These are phyloP conservation scores for Zapus hudsonius DNA, from an alignment of 2,113 vertebrate species.

Conservation along the genomic window DNA sequence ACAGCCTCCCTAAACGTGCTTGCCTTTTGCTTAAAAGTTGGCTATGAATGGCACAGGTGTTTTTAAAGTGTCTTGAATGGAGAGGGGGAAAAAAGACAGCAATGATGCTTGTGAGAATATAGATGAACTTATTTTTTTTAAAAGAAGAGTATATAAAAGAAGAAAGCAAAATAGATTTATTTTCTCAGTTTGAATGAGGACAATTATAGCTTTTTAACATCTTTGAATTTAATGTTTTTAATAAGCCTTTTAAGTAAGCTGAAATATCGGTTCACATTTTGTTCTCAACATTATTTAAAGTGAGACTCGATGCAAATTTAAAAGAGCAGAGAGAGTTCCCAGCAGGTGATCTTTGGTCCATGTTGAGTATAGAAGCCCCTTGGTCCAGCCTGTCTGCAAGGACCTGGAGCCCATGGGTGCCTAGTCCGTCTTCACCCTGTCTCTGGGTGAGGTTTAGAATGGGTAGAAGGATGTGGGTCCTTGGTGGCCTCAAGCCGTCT, in stretches of 20 bases:
- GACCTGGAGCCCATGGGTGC: not conserved
- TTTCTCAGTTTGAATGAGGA: slow-evolving; percentile 81
- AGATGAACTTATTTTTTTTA: slow-evolving; percentile 79
- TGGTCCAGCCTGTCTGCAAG: not conserved
- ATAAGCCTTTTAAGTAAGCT: slow-evolving; percentile 79
- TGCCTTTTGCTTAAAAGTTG: slow-evolving; percentile 84
- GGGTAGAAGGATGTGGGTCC: not conserved
- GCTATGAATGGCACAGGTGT: slow-evolving; percentile 87
- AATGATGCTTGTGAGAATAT: slow-evolving; percentile 56
- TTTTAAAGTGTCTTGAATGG: slow-evolving; percentile 82
- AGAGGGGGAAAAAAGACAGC: slow-evolving; percentile 36
- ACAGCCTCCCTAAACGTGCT: slow-evolving; percentile 59
- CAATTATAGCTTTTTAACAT: slow-evolving; percentile 80
- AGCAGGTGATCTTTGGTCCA: slow-evolving; percentile 65
- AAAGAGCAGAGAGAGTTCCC: slow-evolving; percentile 48
- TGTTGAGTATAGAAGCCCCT: not conserved
- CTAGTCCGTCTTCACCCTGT: not conserved
- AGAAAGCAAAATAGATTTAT: slow-evolving; percentile 80
- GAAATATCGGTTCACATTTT: slow-evolving; percentile 79
- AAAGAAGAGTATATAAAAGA: slow-evolving; percentile 77
- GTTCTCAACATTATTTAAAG: slow-evolving; percentile 78
- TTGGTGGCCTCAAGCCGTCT: not conserved
- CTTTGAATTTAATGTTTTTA: slow-evolving; percentile 79
- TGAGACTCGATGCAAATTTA: slow-evolving; percentile 64
- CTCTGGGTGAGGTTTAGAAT: not conserved